Conservation (phyloP, 35 echinoderm and acorn worm species). For the Amphiura filiformis region DNA sequence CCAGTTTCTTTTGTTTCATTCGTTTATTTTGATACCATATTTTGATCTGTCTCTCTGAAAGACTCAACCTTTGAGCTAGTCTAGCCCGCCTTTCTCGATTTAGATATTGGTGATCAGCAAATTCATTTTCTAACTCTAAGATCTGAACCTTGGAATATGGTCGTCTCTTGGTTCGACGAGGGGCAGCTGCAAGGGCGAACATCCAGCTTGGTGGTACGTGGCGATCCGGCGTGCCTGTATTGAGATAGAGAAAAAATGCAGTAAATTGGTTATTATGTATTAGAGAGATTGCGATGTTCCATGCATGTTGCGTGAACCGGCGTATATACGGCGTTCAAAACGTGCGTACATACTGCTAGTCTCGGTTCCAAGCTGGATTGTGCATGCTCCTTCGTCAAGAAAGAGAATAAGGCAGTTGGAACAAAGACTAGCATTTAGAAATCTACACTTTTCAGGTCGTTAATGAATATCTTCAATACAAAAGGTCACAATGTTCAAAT, state of each 20-base stretch:
- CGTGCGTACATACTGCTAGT: too few relatives aligned
- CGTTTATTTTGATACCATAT: slow-evolving; percentile 93
- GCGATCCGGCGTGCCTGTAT: slow-evolving; percentile 12
- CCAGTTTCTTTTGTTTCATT: slow-evolving; percentile 93
- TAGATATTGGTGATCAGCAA: slow-evolving; percentile 80
- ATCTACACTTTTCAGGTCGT: too few relatives aligned
- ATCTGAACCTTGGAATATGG: slow-evolving; percentile 88
- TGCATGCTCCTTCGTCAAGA: too few relatives aligned
- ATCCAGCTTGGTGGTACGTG: slow-evolving; percentile 70
- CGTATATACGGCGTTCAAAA: too few relatives aligned
- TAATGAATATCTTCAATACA: too few relatives aligned
- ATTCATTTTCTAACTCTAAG: slow-evolving; percentile 75
- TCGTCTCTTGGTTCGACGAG: slow-evolving; percentile 72
- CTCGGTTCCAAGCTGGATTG: too few relatives aligned
- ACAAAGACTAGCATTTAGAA: too few relatives aligned
- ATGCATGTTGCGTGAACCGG: too few relatives aligned
- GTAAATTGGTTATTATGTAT: too few relatives aligned
- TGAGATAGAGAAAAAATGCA: not conserved
- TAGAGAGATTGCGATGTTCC: too few relatives aligned
- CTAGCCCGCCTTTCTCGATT: slow-evolving; percentile 65
- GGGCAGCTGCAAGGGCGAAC: slow-evolving; percentile 78
- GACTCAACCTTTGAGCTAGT: slow-evolving; percentile 56
- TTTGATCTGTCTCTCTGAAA: slow-evolving; percentile 85
- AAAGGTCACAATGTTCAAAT: too few relatives aligned
- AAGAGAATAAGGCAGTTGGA: too few relatives aligned